A percentile compares a stretch with the other conserved stretches of the same genome.
Evolutionary conservation across 2,888 invertebrate genomes (phyloP).

Genomic region (Odontocolon sp.): DNA sequence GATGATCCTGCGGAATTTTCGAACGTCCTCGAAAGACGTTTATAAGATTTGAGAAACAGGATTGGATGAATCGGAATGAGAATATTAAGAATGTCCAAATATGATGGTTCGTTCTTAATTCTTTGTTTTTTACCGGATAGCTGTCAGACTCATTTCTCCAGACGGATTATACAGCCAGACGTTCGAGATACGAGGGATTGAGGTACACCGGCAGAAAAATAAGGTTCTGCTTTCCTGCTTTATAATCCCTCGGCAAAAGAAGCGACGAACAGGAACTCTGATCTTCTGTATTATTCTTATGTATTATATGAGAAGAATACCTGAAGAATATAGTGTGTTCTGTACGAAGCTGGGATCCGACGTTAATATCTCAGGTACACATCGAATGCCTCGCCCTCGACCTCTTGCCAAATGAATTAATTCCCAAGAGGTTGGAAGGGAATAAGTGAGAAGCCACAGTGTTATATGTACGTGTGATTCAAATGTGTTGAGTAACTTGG

Average conservation of each 20-base stretch:
- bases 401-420: slow-evolving; percentile 43
- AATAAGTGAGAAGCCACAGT: background rate
- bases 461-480: slow-evolving; percentile 6
- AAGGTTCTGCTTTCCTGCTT: too few species aligned
- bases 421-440: slow-evolving; percentile 24
- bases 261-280: background rate
- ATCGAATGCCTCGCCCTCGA: background rate
- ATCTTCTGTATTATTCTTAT: background rate
- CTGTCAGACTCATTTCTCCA: background rate
- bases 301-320: background rate
- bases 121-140: background rate
- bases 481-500: slow-evolving; percentile 20
- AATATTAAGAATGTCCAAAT: background rate
- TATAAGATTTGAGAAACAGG: background rate
- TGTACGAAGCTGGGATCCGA: background rate
- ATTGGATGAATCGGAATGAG: background rate
- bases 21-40: background rate
- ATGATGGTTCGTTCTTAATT: background rate
- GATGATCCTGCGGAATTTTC: slow-evolving; percentile 7
- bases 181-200: background rate
- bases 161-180: background rate
- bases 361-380: background rate
- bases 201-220: background rate
- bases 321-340: background rate
- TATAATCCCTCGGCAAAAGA: background rate